phyloP scores from a whole-genome alignment of 2,888 invertebrate species.

The Danaus chrysippus region DNA sequence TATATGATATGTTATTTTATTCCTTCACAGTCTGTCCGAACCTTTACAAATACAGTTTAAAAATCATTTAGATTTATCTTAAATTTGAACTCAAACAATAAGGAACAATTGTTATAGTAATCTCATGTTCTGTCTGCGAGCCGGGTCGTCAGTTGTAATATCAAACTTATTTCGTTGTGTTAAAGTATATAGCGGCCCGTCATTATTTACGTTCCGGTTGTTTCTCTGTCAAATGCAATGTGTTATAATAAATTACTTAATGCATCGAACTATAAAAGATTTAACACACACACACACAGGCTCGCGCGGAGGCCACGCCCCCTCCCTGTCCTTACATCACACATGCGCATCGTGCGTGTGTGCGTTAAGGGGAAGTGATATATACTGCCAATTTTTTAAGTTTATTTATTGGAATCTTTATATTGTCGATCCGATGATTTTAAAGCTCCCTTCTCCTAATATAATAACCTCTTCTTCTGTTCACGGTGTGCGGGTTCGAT shows the following conservation, averaged over 20 bases:
- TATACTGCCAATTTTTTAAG: constrained; percentile 63
- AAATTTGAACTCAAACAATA: not conserved
- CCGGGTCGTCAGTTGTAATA: not conserved
- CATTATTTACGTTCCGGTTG: constrained; percentile 10
- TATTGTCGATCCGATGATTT: constrained; percentile 30
- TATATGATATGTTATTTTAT: no score
- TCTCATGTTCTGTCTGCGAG: no score
- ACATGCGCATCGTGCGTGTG: constrained; percentile 55
- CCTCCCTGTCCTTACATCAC: constrained; percentile 58
- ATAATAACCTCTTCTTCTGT: constrained; percentile 20
- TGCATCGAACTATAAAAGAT: constrained; percentile 78
- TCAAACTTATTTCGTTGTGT: constrained; percentile 9
- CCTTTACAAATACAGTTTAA: no score
- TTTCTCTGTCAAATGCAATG: constrained; percentile 66
- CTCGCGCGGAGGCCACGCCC: constrained; percentile 48
- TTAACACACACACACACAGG: constrained; percentile 52
- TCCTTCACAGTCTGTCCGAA: no score
- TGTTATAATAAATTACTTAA: constrained; percentile 76
- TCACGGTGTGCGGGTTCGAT: constrained; percentile 24
- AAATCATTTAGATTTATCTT: not conserved
- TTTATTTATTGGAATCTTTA: constrained; percentile 47
- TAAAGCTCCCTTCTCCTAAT: constrained; percentile 28
- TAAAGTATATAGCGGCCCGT: constrained; percentile 6
- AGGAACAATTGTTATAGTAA: no score
- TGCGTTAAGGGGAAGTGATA: constrained; percentile 55